Evolutionary conservation across 2,113 vertebrate species (phyloP).

Genomic region (Nanorana parkeri): DNA sequence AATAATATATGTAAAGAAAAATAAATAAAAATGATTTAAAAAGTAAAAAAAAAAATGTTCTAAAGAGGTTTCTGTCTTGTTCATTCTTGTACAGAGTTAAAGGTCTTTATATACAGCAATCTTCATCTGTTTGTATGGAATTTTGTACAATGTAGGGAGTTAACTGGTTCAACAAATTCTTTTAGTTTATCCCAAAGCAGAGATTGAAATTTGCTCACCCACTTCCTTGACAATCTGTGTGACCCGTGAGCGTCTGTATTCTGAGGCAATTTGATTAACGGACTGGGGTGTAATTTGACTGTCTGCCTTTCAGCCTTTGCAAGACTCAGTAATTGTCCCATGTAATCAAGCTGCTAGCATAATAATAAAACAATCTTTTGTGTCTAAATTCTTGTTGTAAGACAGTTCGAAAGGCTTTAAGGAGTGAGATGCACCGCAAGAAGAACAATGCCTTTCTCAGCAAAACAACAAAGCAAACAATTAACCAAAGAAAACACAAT

Average conservation of each 20-base stretch:
- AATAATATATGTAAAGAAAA: too few relatives aligned
- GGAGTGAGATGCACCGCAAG: neutral
- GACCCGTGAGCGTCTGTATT: neutral
- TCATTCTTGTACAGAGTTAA: too few relatives aligned
- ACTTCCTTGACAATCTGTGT: neutral
- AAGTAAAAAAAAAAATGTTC: too few relatives aligned
- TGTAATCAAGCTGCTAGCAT: slow-evolving; percentile 46
- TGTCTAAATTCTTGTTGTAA: slow-evolving; percentile 32
- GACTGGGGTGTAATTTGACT: slow-evolving; percentile 25
- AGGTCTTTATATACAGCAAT: too few relatives aligned
- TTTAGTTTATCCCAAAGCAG: neutral
- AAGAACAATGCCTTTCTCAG: slow-evolving; percentile 4
- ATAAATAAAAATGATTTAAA: too few relatives aligned
- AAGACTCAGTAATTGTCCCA: slow-evolving; percentile 37
- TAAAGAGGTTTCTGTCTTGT: too few relatives aligned
- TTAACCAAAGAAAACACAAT: too few relatives aligned
- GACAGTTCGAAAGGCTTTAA: slow-evolving; percentile 36
- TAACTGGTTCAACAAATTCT: neutral
- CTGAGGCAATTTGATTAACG: slow-evolving; percentile 27
- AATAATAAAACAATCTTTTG: slow-evolving; percentile 48
- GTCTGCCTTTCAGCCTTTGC: slow-evolving; percentile 36
- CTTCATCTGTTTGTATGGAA: neutral
- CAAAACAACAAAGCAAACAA: too few relatives aligned
- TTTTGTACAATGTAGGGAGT: neutral
- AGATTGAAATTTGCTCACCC: neutral